Evolutionary conservation across 2,888 invertebrate genomes (phyloP).

Genomic region (Tinea semifulvella): DNA sequence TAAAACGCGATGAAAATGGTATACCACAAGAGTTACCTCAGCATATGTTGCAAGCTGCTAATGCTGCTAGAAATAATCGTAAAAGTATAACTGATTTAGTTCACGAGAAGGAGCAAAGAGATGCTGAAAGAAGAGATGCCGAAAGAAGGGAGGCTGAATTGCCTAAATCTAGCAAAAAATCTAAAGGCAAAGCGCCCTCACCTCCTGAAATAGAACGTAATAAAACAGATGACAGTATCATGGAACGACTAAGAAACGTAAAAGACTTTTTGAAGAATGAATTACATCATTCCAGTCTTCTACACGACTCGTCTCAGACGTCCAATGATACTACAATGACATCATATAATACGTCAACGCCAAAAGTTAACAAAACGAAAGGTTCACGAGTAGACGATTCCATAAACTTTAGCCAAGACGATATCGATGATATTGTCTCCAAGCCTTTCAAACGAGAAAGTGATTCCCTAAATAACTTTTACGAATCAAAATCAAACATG

Average conservation of each 20-base stretch:
- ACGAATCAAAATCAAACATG: constrained; percentile 53
- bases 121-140: constrained; percentile 16
- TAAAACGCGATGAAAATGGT: constrained; percentile 66
- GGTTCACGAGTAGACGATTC: constrained; percentile 47
- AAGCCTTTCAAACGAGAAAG: constrained; percentile 57
- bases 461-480: constrained; percentile 57
- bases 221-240: constrained; percentile 56
- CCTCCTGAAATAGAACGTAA: constrained; percentile 67
- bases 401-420: constrained; percentile 57
- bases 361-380: constrained; percentile 51
- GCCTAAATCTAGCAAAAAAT: constrained; percentile 61
- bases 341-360: constrained; percentile 57
- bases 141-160: constrained; percentile 27
- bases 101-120: constrained; percentile 37
- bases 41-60: constrained; percentile 77
- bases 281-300: constrained; percentile 48
- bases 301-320: constrained; percentile 33
- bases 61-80: constrained; percentile 73
- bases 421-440: constrained; percentile 62
- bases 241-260: constrained; percentile 49
- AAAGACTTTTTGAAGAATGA: constrained; percentile 52
- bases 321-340: constrained; percentile 29
- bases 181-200: constrained; percentile 78
- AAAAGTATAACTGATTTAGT: constrained; percentile 57
- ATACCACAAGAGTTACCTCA: constrained; percentile 77